Base-by-base conservation (phyloP, 2,888 invertebrate genomes). In the Gisinianus flammeolus region DNA sequence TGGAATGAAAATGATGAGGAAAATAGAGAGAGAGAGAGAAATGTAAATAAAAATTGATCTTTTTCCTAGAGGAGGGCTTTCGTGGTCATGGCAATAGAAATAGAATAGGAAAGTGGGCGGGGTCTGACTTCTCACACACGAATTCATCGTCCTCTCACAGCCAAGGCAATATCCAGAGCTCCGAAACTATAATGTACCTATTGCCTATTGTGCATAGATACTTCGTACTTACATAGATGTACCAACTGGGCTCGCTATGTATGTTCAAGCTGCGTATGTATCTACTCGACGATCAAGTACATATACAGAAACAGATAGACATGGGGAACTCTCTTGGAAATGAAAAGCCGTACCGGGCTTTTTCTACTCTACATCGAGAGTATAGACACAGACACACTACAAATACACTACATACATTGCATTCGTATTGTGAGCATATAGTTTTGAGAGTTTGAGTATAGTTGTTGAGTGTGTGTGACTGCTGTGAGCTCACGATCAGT, bases 31-130 rank as follows among this genome's bases (percentile, higher is more conserved):
- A 54, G 54, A 54, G 54, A 54, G 54, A 54, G 54, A 54, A n/a
- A 54, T n/a, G 67, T 35, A 35, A 30, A 67, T 68, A 68, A 68
- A 70, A 70, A 54, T 70, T 70, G 70, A 54, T 70, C 54, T 70
- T 70, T 35, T 70, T 22, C 52, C 8, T 12, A 54, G 54, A 16
- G 16, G n/a, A 16, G 28, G 26, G 24, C 70, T 22, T 28, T 54
- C 33, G 58, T 76, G 58, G 33, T 69, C 69, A 76, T 76, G 76
- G 76, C 69, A 76, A 76, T 76, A 35, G 35, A 76, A 67, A 68
- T 22, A 52, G 64, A 67, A 31, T 54, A 69, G 75, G 67, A 66
- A 54, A 67, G 70, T 44, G 58, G 70, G 22, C 33, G 30, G 24
- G 58, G 62, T 77, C 62, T 54, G 77, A 71, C 66, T 54, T 66